Conservation (phyloP, 1,140 invertebrate genomes). For the Frieseomelitta varia region DNA sequence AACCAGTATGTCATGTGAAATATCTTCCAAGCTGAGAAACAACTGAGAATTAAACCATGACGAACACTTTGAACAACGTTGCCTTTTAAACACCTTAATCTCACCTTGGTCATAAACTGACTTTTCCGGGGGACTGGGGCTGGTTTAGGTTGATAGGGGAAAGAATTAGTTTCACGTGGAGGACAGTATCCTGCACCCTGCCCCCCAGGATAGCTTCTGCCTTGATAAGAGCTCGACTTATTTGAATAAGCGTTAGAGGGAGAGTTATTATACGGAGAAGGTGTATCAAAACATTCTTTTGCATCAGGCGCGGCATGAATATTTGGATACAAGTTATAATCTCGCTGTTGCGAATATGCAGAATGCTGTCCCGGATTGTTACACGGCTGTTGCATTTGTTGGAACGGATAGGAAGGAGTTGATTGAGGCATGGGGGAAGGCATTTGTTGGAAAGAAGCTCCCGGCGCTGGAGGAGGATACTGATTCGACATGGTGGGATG, state of each 20-base stretch:
- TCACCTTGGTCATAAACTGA: slow-evolving; percentile 73
- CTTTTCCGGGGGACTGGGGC: slow-evolving; percentile 70
- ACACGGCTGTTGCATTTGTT: slow-evolving; percentile 45
- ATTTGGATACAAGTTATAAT: slow-evolving; percentile 70
- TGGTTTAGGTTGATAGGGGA: slow-evolving; percentile 38
- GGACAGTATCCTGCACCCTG: slow-evolving; percentile 68
- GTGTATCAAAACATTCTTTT: slow-evolving; percentile 32
- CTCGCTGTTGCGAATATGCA: slow-evolving; percentile 52
- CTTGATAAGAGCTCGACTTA: slow-evolving; percentile 62
- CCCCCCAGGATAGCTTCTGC: slow-evolving; percentile 74
- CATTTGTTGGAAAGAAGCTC: slow-evolving; percentile 52
- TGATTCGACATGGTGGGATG: slow-evolving; percentile 43
- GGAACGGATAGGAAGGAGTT: slow-evolving; percentile 41
- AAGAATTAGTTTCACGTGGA: slow-evolving; percentile 60
- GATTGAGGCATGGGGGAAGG: slow-evolving; percentile 53
- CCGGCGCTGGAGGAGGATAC: slow-evolving; percentile 52
- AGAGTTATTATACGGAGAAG: slow-evolving; percentile 53
- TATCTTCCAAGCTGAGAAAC: background rate
- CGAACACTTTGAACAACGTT: background rate
- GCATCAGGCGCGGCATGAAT: slow-evolving; percentile 48
- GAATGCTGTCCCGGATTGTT: slow-evolving; percentile 15
- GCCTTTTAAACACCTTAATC: slow-evolving; percentile 34
- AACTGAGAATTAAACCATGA: background rate
- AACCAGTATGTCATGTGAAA: background rate
- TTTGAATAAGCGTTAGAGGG: slow-evolving; percentile 40